Evolutionary conservation across 2,113 vertebrate species (phyloP).

Genomic region (Ramphastos sulfuratus): DNA sequence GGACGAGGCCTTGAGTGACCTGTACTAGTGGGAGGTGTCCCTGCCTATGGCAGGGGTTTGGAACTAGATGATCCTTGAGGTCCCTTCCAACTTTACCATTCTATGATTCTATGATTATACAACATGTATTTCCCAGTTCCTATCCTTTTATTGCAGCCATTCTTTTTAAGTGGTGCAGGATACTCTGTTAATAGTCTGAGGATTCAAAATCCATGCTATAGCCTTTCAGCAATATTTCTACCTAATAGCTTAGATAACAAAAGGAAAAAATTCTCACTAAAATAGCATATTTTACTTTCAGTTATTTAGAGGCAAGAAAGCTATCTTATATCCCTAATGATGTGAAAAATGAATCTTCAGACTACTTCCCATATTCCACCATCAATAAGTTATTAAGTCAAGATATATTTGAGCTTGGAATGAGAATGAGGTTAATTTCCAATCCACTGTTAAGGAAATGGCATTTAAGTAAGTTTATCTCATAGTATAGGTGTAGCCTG

Average conservation of each 20-base stretch:
- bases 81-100: no score
- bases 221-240: not conserved
- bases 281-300: not conserved
- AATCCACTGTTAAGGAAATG: not conserved
- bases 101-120: no score
- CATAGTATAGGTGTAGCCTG: not conserved
- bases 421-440: not conserved
- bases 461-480: not conserved
- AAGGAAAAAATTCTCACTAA: not conserved
- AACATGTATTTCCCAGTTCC: not conserved
- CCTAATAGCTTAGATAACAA: not conserved
- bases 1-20: no score
- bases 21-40: no score
- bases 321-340: not conserved
- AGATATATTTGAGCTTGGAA: not conserved
- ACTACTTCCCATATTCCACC: not conserved
- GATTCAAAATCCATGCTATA: not conserved
- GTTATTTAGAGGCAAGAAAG: not conserved
- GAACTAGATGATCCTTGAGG: no score
- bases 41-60: no score
- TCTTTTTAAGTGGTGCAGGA: not conserved
- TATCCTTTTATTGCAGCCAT: not conserved
- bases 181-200: not conserved
- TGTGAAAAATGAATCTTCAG: not conserved
- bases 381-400: not conserved